Percentiles rank a stretch among this genome's conserved stretches.
Conservation (phyloP, 2,113 vertebrate genomes). For the Corythoichthys haematopterus region DNA sequence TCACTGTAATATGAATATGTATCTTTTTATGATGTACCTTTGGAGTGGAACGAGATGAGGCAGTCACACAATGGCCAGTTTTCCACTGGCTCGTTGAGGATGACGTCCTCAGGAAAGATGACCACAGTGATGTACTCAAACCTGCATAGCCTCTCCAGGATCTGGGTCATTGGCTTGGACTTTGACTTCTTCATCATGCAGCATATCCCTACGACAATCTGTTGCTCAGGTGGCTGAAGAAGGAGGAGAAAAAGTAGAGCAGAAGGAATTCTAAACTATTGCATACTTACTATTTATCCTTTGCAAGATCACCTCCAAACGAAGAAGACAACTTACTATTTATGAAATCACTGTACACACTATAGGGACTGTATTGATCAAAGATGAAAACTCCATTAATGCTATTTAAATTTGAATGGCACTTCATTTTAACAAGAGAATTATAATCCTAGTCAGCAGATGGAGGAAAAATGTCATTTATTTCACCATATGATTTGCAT, state of each 20-base stretch:
- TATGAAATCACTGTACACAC: not conserved
- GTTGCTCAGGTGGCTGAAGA: conserved; percentile 84
- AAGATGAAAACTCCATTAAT: not conserved
- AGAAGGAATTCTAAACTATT: not conserved
- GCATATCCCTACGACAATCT: conserved; percentile 96
- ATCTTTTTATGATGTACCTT: conserved; percentile 72
- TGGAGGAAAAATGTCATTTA: not conserved
- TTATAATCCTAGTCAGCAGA: not conserved
- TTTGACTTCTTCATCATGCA: conserved; percentile 99
- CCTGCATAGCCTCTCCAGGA: conserved; percentile 93
- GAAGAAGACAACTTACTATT: too few species aligned
- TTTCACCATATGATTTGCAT: not conserved
- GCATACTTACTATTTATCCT: too few species aligned
- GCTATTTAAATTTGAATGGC: not conserved
- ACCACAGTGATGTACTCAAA: conserved; percentile 97
- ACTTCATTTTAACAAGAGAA: not conserved
- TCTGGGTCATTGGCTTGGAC: conserved; percentile 99
- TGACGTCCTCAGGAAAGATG: conserved; percentile 94
- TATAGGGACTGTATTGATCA: not conserved
- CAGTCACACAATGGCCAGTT: conserved; percentile 97
- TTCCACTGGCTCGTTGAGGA: conserved; percentile 92
- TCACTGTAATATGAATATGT: not conserved
- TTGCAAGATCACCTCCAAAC: too few species aligned
- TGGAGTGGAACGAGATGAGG: conserved; percentile 97
- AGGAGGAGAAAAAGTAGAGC: not conserved